Evolutionary conservation across 2,888 invertebrate genomes (phyloP).

Genomic region (Artemia sinica): DNA sequence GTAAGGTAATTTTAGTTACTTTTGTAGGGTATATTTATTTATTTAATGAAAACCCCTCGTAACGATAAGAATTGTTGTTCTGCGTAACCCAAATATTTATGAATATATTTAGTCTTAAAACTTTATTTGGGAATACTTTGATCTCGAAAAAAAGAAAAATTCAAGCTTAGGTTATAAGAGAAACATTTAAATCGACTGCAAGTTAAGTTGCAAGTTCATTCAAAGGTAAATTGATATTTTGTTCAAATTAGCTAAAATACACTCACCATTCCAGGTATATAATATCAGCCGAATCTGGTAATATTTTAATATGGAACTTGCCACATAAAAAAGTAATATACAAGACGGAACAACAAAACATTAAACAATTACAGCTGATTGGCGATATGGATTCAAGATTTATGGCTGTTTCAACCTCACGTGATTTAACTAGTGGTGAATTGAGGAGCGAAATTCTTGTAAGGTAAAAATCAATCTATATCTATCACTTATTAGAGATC

Average conservation of each 20-base stretch:
- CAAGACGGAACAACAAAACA: constrained; percentile 63
- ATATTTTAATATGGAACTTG: constrained; percentile 72
- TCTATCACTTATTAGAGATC: too few species aligned
- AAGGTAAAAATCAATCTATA: background rate
- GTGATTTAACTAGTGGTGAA: background rate
- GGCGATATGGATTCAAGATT: constrained; percentile 47
- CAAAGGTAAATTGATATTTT: too few species aligned
- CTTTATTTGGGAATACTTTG: background rate
- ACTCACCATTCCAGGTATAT: constrained; percentile 41
- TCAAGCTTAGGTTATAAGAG: too few species aligned
- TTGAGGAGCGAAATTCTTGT: background rate
- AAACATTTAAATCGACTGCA: too few species aligned
- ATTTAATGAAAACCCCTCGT: too few species aligned
- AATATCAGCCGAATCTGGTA: constrained; percentile 77
- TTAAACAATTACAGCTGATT: constrained; percentile 53
- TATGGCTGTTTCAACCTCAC: constrained; percentile 46
- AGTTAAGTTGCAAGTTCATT: too few species aligned
- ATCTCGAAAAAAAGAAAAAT: too few species aligned
- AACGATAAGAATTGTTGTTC: too few species aligned
- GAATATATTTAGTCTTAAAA: background rate
- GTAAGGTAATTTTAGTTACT: too few species aligned
- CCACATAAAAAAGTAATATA: constrained; percentile 50
- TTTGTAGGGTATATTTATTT: too few species aligned
- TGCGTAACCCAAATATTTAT: background rate
- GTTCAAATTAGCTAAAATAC: too few species aligned